Evolutionary conservation across 2,113 vertebrate genomes (phyloP).

Genomic region (Pan troglodytes): NHGRI_mPanTro3-v2.1_pri NC_072415.2:89469001-89469500

Average conservation of each 20-base stretch:
- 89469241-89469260: too few relatives aligned
- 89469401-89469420: accelerated
- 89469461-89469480: accelerated
- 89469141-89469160: background rate
- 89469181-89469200: background rate
- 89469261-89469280: background rate
- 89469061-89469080: background rate
- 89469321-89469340: accelerated
- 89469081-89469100: background rate
- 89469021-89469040: background rate
- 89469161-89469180: background rate
- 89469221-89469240: background rate
- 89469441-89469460: accelerated
- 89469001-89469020: background rate
- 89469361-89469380: too few relatives aligned
- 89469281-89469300: accelerated
- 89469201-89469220: background rate
- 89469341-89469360: too few relatives aligned
- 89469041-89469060: background rate
- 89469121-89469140: background rate
- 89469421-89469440: accelerated
- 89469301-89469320: too few relatives aligned
- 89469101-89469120: too few relatives aligned
- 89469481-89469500: background rate
- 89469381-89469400: background rate